Base-by-base conservation (phyloP, 1,140 invertebrate genomes). In the Drosophila mayri region DNA sequence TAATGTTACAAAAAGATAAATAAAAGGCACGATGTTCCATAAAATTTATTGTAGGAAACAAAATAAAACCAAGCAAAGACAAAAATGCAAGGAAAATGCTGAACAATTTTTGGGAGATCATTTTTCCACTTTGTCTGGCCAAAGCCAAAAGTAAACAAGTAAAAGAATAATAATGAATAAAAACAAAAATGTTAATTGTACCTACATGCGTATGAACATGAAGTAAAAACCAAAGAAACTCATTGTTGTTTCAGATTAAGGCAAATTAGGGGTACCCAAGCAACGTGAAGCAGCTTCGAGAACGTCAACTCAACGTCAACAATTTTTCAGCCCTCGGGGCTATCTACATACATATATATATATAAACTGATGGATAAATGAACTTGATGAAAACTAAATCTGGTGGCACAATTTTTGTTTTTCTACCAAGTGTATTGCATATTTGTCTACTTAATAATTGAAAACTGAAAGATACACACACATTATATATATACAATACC, bases 381-480 rank as follows among this genome's bases (percentile, higher is more conserved):
- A 87, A 87, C 67, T 59, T 52, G 32, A 50, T 60, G 47, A 63
- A 54, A 63, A 85, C 81, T 86, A 83, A 90, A 90, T 88, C 84
- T 90, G 80, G 84, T 84, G 84, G 84, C 84, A 88, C 84, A 88
- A 88, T 88, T 88, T 86, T 88, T 83, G 84, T 88, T 88, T 88
- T 88, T 88, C 83, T 88, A 88, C 84, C 84, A 88, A 87, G 71
- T 84, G 81, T 84, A 84, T 74, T 84, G 76, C 81, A 84, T 85
- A 79, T 86, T 85, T 85, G 78, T 85, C 81, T 81, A 85, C 80
- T 84, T 73, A 74, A 88, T 67, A 75, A 83, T 82, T 65, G 63
- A 81, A 57, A 67, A 52, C 40, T 54, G 59, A 55, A 71, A 72
- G 35, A 76, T 46, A 63, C 32, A 76, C 66, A 60, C 37, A 81